Conservation (phyloP, 2,797 vertebrate species). For the Sebastolobus altivelis region DNA sequence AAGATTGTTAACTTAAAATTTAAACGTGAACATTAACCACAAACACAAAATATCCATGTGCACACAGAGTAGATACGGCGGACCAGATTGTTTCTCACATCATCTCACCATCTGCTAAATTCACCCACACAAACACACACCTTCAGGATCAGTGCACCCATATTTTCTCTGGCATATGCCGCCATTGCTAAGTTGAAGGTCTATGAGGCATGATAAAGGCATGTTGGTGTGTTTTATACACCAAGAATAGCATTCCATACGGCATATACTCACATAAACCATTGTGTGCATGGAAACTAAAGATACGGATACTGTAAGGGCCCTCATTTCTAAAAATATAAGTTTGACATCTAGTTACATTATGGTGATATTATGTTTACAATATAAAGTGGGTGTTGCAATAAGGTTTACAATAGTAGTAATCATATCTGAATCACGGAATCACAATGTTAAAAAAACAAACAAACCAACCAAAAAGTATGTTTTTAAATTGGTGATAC, state of each 20-base stretch:
- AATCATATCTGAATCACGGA: no score
- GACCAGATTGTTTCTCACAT: slow-evolving; percentile 46
- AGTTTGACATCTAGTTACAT: not conserved
- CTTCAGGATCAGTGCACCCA: slow-evolving; percentile 53
- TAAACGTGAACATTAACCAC: not conserved
- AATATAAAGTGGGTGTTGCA: not conserved
- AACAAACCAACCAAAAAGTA: no score
- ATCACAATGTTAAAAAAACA: no score
- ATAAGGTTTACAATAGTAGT: not conserved
- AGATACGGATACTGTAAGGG: not conserved
- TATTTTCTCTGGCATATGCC: slow-evolving; percentile 39
- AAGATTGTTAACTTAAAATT: not conserved
- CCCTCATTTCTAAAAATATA: not conserved
- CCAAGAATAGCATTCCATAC: not conserved
- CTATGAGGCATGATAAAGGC: slow-evolving; percentile 23
- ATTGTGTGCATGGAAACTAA: not conserved
- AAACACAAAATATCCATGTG: not conserved
- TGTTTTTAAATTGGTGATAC: no score
- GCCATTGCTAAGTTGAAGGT: slow-evolving; percentile 6
- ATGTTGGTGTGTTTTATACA: slow-evolving; percentile 9
- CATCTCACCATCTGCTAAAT: slow-evolving; percentile 55
- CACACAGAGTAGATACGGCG: not conserved
- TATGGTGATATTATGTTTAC: not conserved
- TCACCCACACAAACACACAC: slow-evolving; percentile 34
- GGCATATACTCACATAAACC: not conserved